These are phyloP conservation scores for Cydia fagiglandana DNA, from an alignment of 1,140 invertebrate genomes.

Conservation along the genomic window DNA sequence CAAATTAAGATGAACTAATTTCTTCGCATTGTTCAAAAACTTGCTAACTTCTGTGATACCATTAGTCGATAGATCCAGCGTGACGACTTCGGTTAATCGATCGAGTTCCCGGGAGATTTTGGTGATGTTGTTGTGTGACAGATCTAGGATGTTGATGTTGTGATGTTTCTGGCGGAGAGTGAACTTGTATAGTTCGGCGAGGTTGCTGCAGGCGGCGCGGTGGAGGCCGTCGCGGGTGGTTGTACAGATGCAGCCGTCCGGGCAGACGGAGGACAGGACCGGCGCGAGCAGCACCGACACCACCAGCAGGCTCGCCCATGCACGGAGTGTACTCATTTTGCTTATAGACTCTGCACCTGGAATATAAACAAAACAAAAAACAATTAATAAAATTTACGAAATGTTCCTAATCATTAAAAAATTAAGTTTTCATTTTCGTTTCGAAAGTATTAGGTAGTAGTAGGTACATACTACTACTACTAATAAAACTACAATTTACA, in stretches of 20 bases:
- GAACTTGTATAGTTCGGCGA: conserved; percentile 71
- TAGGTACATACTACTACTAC: too few relatives aligned
- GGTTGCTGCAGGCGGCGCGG: conserved; percentile 67
- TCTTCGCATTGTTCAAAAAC: conserved; percentile 78
- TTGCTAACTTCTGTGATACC: conserved; percentile 78
- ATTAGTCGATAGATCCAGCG: conserved; percentile 81
- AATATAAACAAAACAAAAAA: conserved; percentile 47
- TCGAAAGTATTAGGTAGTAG: not conserved
- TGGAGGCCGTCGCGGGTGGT: conserved; percentile 72
- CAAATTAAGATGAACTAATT: conserved; percentile 81
- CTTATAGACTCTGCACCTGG: conserved; percentile 58
- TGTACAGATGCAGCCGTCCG: conserved; percentile 65
- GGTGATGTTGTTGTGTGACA: conserved; percentile 80
- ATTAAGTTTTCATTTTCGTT: too few relatives aligned
- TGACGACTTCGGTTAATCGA: conserved; percentile 79
- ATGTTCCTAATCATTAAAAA: not conserved
- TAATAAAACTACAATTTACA: too few relatives aligned
- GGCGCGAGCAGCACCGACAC: conserved; percentile 57
- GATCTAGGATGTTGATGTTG: conserved; percentile 79
- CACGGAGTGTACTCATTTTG: conserved; percentile 61
- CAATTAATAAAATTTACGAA: not conserved
- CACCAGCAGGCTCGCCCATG: conserved; percentile 54
- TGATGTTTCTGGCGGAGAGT: conserved; percentile 74
- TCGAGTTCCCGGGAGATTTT: conserved; percentile 79
- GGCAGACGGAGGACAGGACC: conserved; percentile 60